Conservation (phyloP, 2,888 invertebrate species). For the Polyommatus iphigenia region DNA sequence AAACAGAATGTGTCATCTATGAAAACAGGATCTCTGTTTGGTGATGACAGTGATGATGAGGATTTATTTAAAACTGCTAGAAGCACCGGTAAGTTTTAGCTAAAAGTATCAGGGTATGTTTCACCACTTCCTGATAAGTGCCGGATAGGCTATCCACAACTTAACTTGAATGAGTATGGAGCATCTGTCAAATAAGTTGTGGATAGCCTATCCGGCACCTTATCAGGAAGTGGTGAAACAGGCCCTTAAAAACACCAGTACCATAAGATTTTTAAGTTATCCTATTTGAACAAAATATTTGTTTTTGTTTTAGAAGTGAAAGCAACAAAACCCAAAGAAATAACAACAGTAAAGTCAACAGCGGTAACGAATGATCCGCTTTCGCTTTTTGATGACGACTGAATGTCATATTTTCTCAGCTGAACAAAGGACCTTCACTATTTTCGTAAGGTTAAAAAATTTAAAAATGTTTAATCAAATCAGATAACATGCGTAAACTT, state of each 20-base stretch:
- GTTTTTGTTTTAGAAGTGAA: slow-evolving; percentile 24
- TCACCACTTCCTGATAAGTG: too few relatives aligned
- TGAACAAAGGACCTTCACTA: background rate
- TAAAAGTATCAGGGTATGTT: background rate
- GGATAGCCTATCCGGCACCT: too few relatives aligned
- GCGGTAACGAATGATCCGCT: slow-evolving; percentile 61
- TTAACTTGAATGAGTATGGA: too few relatives aligned
- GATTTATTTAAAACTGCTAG: slow-evolving; percentile 59
- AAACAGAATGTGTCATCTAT: slow-evolving; percentile 42
- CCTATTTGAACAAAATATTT: background rate
- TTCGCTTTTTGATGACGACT: slow-evolving; percentile 53
- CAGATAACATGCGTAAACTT: background rate
- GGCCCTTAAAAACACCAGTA: background rate
- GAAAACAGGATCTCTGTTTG: slow-evolving; percentile 56
- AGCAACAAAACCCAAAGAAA: slow-evolving; percentile 41
- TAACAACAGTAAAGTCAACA: slow-evolving; percentile 47
- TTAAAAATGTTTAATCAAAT: background rate
- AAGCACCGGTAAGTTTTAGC: slow-evolving; percentile 47
- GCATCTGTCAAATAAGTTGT: too few relatives aligned
- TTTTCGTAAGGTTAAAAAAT: background rate
- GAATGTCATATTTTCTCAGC: background rate
- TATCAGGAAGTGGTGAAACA: too few relatives aligned
- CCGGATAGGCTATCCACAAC: too few relatives aligned
- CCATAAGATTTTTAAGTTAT: background rate
- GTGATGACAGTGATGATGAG: slow-evolving; percentile 63